Percentiles rank a stretch among this genome's conserved stretches.
These are phyloP conservation scores for Puntigrus tetrazona DNA, from an alignment of 2,113 vertebrate genomes.

Conservation along the genomic window DNA sequence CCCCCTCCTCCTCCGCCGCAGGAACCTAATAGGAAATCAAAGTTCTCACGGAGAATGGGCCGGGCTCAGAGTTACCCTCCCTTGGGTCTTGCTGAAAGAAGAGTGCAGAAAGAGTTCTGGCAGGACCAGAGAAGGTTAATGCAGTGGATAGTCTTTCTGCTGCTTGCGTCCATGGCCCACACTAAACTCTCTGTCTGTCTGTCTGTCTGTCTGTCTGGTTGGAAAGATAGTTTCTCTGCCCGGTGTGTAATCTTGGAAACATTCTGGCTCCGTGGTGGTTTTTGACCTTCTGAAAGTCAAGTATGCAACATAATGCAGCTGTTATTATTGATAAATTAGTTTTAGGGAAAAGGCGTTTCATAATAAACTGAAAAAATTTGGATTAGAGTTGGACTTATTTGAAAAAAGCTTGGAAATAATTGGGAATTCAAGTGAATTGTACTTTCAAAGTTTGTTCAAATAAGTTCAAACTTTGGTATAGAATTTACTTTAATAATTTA, in stretches of 20 bases:
- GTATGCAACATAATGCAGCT: background rate
- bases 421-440: no score
- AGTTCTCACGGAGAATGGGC: conserved; percentile 94
- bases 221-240: conserved; percentile 33
- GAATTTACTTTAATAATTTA: no score
- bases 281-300: background rate
- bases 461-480: no score
- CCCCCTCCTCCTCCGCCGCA: conserved; percentile 87
- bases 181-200: conserved; percentile 42
- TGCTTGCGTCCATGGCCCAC: conserved; percentile 67
- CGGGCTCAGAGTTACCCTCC: conserved; percentile 96
- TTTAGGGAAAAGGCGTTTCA: no score
- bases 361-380: no score
- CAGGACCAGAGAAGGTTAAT: conserved; percentile 91
- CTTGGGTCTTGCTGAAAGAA: conserved; percentile 98
- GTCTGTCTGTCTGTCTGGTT: conserved; percentile 38
- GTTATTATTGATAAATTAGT: background rate
- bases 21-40: conserved; percentile 99
- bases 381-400: no score
- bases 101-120: conserved; percentile 89
- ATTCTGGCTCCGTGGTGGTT: background rate
- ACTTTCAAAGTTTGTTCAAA: no score
- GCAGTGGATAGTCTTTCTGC: conserved; percentile 97
- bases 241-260: conserved; percentile 15
- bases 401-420: no score